These are phyloP conservation scores for Halesus radiatus DNA, from an alignment of 1,140 invertebrate species.

Conservation along the genomic window DNA sequence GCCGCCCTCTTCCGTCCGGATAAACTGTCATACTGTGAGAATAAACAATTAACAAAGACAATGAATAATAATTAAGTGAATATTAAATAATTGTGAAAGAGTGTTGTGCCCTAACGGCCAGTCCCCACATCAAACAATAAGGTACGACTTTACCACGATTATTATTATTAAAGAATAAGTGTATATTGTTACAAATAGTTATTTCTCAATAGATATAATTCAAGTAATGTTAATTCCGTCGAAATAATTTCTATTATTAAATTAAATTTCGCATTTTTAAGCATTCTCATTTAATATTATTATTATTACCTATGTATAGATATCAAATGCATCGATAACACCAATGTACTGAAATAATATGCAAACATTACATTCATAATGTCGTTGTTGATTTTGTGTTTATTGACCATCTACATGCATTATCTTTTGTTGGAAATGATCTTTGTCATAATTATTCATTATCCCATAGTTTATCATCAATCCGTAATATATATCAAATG, in stretches of 20 bases:
- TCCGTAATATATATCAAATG: too few relatives aligned
- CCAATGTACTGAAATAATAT: too few relatives aligned
- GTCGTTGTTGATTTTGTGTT: too few relatives aligned
- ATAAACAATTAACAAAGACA: background rate
- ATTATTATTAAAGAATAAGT: constrained; percentile 32
- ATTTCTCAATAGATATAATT: constrained; percentile 47
- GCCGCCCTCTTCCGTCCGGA: background rate
- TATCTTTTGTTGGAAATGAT: too few relatives aligned
- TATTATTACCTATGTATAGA: constrained; percentile 32
- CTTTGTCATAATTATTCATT: too few relatives aligned
- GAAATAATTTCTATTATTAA: constrained; percentile 45
- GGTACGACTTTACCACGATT: constrained; percentile 32
- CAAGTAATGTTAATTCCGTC: constrained; percentile 37
- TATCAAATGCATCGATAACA: background rate
- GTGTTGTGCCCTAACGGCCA: constrained; percentile 35
- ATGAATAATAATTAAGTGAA: constrained; percentile 1
- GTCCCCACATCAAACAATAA: constrained; percentile 17
- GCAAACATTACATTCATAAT: too few relatives aligned
- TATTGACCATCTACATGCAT: too few relatives aligned
- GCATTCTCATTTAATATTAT: constrained; percentile 46
- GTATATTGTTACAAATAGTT: constrained; percentile 38
- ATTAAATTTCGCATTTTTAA: constrained; percentile 6
- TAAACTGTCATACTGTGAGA: constrained; percentile 7
- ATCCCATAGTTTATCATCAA: too few relatives aligned
- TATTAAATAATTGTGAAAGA: constrained; percentile 10